Evolutionary conservation across 2,797 vertebrate species (phyloP).

Genomic region (Sebastes cheni): DNA sequence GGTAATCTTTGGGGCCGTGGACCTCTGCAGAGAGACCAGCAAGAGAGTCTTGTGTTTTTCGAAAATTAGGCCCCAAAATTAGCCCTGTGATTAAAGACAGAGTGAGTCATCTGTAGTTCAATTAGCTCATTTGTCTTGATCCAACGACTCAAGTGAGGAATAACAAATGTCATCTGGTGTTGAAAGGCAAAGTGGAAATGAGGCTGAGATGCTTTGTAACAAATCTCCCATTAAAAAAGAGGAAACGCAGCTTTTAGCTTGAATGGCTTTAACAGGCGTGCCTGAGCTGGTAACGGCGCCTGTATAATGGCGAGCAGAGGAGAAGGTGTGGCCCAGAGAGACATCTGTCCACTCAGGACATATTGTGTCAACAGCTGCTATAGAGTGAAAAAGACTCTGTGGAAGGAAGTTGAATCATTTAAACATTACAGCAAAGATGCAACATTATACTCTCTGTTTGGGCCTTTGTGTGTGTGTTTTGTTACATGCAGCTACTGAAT

Average conservation of each 20-base stretch:
- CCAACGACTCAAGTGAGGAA: neutral
- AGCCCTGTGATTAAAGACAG: neutral
- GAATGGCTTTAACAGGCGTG: conserved; percentile 61
- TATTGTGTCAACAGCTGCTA: conserved; percentile 78
- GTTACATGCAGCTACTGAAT: conserved; percentile 23
- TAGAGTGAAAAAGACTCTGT: conserved; percentile 46
- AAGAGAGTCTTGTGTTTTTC: neutral
- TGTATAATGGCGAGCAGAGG: conserved; percentile 50
- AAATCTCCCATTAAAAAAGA: conserved; percentile 6
- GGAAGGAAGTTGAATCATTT: conserved; percentile 60
- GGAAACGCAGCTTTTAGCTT: conserved; percentile 37
- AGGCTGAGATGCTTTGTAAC: conserved; percentile 15
- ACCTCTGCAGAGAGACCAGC: neutral
- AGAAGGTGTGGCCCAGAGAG: conserved; percentile 73
- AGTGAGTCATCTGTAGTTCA: neutral
- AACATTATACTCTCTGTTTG: conserved; percentile 50
- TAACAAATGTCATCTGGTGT: conserved; percentile 24
- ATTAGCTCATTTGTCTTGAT: neutral
- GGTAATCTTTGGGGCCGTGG: conserved; percentile 1
- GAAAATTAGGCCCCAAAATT: neutral
- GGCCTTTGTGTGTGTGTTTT: conserved; percentile 41
- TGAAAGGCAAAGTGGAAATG: conserved; percentile 39
- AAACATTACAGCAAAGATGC: conserved; percentile 59
- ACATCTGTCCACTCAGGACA: conserved; percentile 75
- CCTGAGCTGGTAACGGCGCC: conserved; percentile 38